Evolutionary conservation across 1,140 invertebrate species (phyloP).

Genomic region (Dufourea novaeangliae): DNA sequence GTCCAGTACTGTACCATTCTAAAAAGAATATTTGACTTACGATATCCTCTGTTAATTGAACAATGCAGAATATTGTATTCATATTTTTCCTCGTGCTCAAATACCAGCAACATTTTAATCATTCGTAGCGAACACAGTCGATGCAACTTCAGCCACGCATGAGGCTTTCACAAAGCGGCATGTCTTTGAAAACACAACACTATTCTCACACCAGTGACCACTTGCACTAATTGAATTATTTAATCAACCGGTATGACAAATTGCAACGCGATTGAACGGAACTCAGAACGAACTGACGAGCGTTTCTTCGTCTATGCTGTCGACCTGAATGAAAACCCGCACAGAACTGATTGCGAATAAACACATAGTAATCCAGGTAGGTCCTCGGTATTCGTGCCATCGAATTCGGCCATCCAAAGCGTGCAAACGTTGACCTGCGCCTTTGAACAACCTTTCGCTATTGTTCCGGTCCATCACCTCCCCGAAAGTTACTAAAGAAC

Average conservation of each 20-base stretch:
- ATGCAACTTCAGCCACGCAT: background rate
- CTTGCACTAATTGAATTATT: slow-evolving; percentile 1
- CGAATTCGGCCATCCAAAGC: background rate
- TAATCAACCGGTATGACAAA: slow-evolving; percentile 9
- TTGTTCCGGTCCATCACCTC: background rate
- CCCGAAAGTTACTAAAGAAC: too few species aligned
- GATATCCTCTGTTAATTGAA: too few species aligned
- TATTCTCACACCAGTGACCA: background rate
- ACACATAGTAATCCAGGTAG: slow-evolving; percentile 4
- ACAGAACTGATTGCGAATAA: background rate
- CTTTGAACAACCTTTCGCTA: background rate
- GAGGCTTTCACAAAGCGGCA: background rate
- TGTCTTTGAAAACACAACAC: background rate
- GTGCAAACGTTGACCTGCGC: background rate
- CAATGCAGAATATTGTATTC: too few species aligned
- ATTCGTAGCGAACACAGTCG: too few species aligned
- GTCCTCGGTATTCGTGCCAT: background rate
- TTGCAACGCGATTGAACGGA: background rate
- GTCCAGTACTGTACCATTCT: too few species aligned
- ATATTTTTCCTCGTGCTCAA: too few species aligned
- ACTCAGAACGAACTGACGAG: background rate
- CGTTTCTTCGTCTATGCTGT: background rate
- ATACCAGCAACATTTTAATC: too few species aligned
- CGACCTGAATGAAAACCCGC: background rate
- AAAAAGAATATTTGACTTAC: too few species aligned